Conservation (phyloP, 2,797 vertebrate genomes). For the Malacoctenus gilli region DNA sequence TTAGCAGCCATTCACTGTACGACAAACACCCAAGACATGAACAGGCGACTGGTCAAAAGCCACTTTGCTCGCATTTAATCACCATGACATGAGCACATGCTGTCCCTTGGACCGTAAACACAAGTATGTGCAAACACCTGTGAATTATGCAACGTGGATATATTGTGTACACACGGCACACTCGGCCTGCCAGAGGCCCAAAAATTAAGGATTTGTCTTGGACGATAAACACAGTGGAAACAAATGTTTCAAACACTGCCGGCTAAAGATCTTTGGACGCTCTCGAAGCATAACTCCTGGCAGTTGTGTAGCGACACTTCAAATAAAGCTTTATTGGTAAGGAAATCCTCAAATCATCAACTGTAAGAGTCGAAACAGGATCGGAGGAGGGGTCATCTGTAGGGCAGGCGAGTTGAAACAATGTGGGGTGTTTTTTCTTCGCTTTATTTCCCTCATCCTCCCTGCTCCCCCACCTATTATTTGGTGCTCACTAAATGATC, state of each 20-base stretch:
- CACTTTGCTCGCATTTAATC: conserved; percentile 70
- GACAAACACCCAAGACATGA: conserved; percentile 55
- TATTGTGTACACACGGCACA: conserved; percentile 9
- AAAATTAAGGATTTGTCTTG: conserved; percentile 10
- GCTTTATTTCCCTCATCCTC: conserved; percentile 22
- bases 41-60: conserved; percentile 56
- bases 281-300: too few species aligned
- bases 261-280: too few species aligned
- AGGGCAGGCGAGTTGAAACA: conserved; percentile 59
- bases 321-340: conserved; percentile 50
- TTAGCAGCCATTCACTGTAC: conserved; percentile 45
- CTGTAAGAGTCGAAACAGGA: conserved; percentile 43
- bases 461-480: conserved; percentile 15
- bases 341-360: conserved; percentile 51
- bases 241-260: conserved; percentile 37
- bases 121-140: too few species aligned
- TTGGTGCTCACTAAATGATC: conserved; percentile 39
- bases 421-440: conserved; percentile 40
- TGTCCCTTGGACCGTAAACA: conserved; percentile 44
- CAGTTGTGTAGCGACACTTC: conserved; percentile 22
- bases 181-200: conserved; percentile 12
- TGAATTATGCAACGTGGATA: conserved; percentile 12
- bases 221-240: conserved; percentile 30
- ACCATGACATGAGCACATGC: conserved; percentile 56
- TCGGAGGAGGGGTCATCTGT: conserved; percentile 52